phyloP scores from a whole-genome alignment of 2,888 invertebrate genomes.

The Mayetiola destructor region DNA sequence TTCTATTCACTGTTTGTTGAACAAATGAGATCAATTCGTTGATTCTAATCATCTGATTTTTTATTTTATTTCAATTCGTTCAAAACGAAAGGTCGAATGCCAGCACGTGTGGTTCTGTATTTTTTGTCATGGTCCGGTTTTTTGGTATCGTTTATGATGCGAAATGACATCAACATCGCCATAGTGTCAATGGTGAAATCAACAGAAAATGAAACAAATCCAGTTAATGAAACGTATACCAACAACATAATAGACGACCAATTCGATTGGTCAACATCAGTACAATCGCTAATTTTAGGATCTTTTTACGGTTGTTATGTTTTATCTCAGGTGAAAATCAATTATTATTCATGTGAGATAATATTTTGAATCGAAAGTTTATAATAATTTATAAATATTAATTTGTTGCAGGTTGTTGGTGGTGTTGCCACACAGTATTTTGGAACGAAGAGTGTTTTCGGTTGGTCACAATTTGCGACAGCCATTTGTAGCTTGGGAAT shows the following conservation, averaged over 20 bases:
- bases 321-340: constrained; percentile 40
- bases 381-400: background rate
- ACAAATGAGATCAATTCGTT: too few species aligned
- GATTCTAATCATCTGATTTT: background rate
- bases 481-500: constrained; percentile 51
- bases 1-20: background rate
- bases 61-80: background rate
- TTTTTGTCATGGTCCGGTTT: constrained; percentile 58
- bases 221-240: constrained; percentile 23
- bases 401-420: constrained; percentile 37
- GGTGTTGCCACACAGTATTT: constrained; percentile 54
- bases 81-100: constrained; percentile 35
- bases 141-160: constrained; percentile 61
- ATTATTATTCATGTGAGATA: background rate
- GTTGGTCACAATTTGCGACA: constrained; percentile 53
- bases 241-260: constrained; percentile 16
- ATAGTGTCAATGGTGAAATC: constrained; percentile 49
- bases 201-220: constrained; percentile 20
- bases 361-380: background rate
- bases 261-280: constrained; percentile 47
- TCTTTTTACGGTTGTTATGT: constrained; percentile 64
- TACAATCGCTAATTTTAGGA: constrained; percentile 49
- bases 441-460: constrained; percentile 55
- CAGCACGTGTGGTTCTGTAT: constrained; percentile 54
- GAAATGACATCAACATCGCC: constrained; percentile 56